Base-by-base conservation (phyloP, 2,797 vertebrate genomes). In the Xiphophorus birchmanni region DNA sequence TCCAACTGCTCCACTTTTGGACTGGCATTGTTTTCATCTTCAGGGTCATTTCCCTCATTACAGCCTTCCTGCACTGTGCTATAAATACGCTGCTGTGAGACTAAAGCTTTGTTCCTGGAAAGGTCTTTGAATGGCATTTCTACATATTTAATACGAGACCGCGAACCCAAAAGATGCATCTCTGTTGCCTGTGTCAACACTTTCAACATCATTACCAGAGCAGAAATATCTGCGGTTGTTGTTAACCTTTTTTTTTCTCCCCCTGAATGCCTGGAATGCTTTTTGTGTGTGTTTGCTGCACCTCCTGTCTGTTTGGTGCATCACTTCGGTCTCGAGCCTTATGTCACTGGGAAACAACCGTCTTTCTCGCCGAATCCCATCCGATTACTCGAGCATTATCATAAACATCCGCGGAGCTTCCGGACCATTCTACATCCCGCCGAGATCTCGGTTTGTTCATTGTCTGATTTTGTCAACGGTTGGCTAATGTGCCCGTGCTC, bases 401-500 rank as follows among this genome's bases (percentile, higher is more conserved):
- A 89, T 94, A 95, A 94, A 96, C 96, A 94, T 96, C 97, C 86
- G 95, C 96, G 91, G 96, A 96, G 95, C 95, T 94, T 91, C 94
- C 95, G 87, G 96, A 95, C 89, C 95, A 88, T 75, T 95, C 95
- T 90, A 90, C 94, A 78, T 96, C 94, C 92, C 95, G 93, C 86
- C 48, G 90, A 88, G 90, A 87, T 85, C 89, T 90, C 77, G 88
- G 52, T 9, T 54, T 93, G 91, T 96, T 94, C 77, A 92, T 94
- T 92, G 96, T 95, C 88, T 96, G 95, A 90, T 95, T 71, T 95
- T 87, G 91, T 93, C 94, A 96, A 94, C 94, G 94, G 94, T 93
- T 95, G 95, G 90, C 94, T 95, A 96, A 96, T 93, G 96, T 96
- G 97, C 96, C 95, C 96, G 96, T 96, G 96, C 80, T 97, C 96